Evolutionary conservation across 2,888 invertebrate species (phyloP).

Genomic region (Hoplodrina blanda): DNA sequence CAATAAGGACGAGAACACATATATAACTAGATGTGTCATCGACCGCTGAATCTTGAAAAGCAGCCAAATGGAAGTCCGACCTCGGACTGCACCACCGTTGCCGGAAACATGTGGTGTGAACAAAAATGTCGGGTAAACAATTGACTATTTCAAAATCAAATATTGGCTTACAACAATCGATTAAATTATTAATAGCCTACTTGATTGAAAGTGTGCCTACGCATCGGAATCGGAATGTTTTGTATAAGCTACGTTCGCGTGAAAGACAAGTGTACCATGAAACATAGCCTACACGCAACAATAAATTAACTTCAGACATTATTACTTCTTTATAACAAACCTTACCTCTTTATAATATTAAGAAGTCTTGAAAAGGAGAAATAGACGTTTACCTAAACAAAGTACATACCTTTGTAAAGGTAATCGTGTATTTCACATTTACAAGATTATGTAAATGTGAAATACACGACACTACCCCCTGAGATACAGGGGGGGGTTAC

Average conservation of each 20-base stretch:
- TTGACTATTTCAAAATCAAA: conserved; percentile 48
- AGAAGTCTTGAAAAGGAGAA: no score
- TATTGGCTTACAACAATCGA: conserved; percentile 30
- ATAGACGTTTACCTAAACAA: no score
- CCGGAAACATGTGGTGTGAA: conserved; percentile 71
- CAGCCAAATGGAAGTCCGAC: conserved; percentile 70
- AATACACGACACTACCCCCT: no score
- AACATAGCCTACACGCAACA: no score
- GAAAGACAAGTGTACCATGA: no score
- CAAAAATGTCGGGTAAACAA: conserved; percentile 70
- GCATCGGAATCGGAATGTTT: not conserved
- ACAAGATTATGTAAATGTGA: no score
- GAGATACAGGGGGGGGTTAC: no score
- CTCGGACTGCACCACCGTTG: conserved; percentile 57
- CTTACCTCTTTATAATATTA: no score
- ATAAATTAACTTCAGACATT: no score
- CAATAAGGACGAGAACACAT: conserved; percentile 46
- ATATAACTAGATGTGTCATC: conserved; percentile 66
- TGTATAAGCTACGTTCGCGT: not conserved
- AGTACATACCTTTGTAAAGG: no score
- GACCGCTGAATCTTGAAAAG: conserved; percentile 71
- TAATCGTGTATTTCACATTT: no score
- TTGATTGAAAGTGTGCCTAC: conserved; percentile 20
- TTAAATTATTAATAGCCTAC: conserved; percentile 22
- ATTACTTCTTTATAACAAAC: no score